phyloP scores from a whole-genome alignment of 2,797 vertebrate species.

The Tadarida brasiliensis region DNA sequence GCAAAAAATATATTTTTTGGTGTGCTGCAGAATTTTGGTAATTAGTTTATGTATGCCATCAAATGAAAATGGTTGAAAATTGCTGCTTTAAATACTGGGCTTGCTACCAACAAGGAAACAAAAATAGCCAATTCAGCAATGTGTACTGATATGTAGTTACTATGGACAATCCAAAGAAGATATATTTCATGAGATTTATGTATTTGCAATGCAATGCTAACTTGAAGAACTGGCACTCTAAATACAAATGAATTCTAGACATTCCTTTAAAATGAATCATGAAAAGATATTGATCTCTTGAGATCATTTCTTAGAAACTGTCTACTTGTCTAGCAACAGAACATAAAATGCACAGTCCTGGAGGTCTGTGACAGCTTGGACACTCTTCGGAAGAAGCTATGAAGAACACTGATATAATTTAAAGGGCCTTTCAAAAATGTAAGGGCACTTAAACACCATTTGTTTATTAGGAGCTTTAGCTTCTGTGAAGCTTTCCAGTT shows the following conservation, averaged over 20 bases:
- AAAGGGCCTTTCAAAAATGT: background rate
- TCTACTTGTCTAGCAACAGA: background rate
- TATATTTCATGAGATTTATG: background rate
- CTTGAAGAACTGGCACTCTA: slow-evolving; percentile 2
- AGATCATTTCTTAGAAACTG: slow-evolving; percentile 17
- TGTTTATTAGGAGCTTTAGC: slow-evolving; percentile 17
- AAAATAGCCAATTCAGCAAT: slow-evolving; percentile 7
- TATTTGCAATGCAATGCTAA: background rate
- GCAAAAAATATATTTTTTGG: background rate
- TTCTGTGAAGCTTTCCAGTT: slow-evolving; percentile 9
- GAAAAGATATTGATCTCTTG: background rate
- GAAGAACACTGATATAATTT: slow-evolving; percentile 27
- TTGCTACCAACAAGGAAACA: slow-evolving; percentile 46
- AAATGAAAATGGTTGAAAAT: background rate
- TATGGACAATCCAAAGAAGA: background rate
- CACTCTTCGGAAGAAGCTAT: slow-evolving; percentile 14
- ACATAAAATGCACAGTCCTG: slow-evolving; percentile 19
- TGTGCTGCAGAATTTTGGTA: background rate
- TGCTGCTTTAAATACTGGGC: background rate
- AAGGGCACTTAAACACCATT: background rate
- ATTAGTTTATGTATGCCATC: background rate
- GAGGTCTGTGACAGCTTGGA: slow-evolving; percentile 1
- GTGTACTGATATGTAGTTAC: background rate
- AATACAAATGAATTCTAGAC: slow-evolving; percentile 34
- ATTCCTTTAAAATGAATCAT: slow-evolving; percentile 51